Evolutionary conservation across 1,140 invertebrate species (phyloP).

Genomic region (Drosophila lini): DNA sequence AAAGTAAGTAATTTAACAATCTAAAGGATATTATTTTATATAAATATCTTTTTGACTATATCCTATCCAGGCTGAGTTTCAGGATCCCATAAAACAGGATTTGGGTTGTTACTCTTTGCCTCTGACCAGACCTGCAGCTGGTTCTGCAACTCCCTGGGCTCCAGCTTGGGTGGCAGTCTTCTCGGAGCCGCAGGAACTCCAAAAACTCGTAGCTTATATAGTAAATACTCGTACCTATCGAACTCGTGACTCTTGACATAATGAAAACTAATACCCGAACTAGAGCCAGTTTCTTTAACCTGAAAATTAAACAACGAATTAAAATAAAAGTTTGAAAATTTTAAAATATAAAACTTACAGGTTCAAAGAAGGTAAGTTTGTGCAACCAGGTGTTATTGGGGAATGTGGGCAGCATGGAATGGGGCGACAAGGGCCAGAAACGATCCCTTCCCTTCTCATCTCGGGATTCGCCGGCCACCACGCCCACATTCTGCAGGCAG

Average conservation of each 20-base stretch:
- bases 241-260: constrained; percentile 41
- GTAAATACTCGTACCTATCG: constrained; percentile 23
- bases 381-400: constrained; percentile 75
- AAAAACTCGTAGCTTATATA: constrained; percentile 12
- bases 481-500: constrained; percentile 94
- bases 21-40: too few relatives aligned
- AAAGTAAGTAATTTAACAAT: too few relatives aligned
- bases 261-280: constrained; percentile 29
- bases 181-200: constrained; percentile 11
- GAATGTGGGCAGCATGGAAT: constrained; percentile 92
- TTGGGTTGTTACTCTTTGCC: constrained; percentile 17
- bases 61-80: background rate
- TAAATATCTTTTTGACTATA: background rate
- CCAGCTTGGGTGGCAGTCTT: constrained; percentile 12
- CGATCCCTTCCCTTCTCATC: constrained; percentile 92
- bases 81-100: background rate
- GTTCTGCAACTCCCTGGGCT: constrained; percentile 8
- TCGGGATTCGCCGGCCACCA: constrained; percentile 93
- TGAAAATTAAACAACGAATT: background rate
- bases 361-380: constrained; percentile 25
- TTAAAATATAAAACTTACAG: background rate
- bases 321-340: background rate
- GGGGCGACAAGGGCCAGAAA: constrained; percentile 89
- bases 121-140: constrained; percentile 27
- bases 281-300: constrained; percentile 21